These are phyloP conservation scores for Drosophila takahashii DNA, from an alignment of 1,140 invertebrate genomes.

Conservation along the genomic window DNA sequence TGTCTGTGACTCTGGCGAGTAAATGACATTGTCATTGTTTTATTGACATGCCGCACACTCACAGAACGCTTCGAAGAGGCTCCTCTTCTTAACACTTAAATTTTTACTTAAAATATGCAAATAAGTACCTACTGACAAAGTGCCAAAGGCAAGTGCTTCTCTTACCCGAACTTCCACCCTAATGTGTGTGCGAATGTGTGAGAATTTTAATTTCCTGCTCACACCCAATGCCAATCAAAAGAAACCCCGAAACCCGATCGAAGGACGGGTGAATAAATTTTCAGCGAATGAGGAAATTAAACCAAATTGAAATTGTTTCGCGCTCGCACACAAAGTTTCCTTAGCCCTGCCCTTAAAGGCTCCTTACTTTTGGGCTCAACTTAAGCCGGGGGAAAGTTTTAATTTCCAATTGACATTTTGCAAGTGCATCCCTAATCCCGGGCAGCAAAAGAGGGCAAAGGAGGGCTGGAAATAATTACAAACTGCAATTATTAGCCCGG, in stretches of 20 bases:
- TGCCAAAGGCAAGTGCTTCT: constrained; percentile 19
- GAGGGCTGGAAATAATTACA: constrained; percentile 70
- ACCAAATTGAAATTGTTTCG: constrained; percentile 81
- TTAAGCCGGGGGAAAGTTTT: constrained; percentile 30
- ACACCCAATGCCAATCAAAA: constrained; percentile 70
- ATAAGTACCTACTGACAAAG: constrained; percentile 61
- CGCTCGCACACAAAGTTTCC: constrained; percentile 20
- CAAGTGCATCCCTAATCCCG: constrained; percentile 35
- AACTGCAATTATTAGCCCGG: constrained; percentile 78
- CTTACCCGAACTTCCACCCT: constrained; percentile 11
- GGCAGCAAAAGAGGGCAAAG: not conserved
- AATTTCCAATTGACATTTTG: constrained; percentile 57
- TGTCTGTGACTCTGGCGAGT: constrained; percentile 15
- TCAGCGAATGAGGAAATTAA: constrained; percentile 68
- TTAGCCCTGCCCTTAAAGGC: constrained; percentile 1
- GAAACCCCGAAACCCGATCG: constrained; percentile 58
- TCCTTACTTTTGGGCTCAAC: constrained; percentile 10
- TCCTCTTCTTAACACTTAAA: constrained; percentile 59
- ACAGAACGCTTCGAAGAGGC: not conserved
- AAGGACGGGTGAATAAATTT: constrained; percentile 59
- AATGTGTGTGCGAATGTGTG: constrained; percentile 61
- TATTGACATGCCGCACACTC: constrained; percentile 14
- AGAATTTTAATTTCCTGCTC: constrained; percentile 78
- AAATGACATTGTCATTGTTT: constrained; percentile 49
- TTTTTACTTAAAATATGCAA: constrained; percentile 75